Base-by-base conservation (phyloP, 2,888 invertebrate species). In the Baccha elongata region DNA sequence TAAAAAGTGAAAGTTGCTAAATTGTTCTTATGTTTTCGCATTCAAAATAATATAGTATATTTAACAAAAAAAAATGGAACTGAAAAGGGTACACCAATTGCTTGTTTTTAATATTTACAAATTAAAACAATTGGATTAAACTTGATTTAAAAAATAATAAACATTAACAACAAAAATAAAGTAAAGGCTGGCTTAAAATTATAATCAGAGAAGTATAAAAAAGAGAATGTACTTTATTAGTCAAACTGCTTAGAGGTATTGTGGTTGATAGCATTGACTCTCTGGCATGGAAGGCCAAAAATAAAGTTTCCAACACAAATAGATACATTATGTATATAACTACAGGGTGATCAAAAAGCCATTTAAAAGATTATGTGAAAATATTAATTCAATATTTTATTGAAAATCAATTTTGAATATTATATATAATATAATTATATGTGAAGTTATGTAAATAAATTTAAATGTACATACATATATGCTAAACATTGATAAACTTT, bases 271-370 rank as follows among this genome's bases (percentile, higher is more conserved):
- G 80, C 68, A 74, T 64, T 80, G 68, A 80, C 64, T 64, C 40
- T 73, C 55, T 68, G 68, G 74, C 69, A 80, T 50, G 55, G 67
- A 42, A 74, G 67, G 67, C 68, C 79, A n/a, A 53, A 80, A 42
- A 37, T 19, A 79, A 72, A 71, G n/a, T 50, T 76, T 64, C 29
- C 46, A 71, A 71, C 65, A 71, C 60, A 62, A 55, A 62, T 42
- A 68, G 48, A 67, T 42, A 52, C n/a, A 69, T 69, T 67, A 60
- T 52, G n/a, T 23, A n/a, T n/a, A 60, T 48, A 35, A 73, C 80
- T 74, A 80, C 73, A 64, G 32, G 64, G 80, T 80, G 73, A 79
- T 80, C 68, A 68, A 74, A 62, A 80, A 69, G 68, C 80, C 48
- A 35, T 69, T 64, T 15, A 55, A 53, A 42, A 73, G 15, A 53